Evolutionary conservation across 2,113 vertebrate species (phyloP).

Genomic region (Neolamprologus falcicula): DNA sequence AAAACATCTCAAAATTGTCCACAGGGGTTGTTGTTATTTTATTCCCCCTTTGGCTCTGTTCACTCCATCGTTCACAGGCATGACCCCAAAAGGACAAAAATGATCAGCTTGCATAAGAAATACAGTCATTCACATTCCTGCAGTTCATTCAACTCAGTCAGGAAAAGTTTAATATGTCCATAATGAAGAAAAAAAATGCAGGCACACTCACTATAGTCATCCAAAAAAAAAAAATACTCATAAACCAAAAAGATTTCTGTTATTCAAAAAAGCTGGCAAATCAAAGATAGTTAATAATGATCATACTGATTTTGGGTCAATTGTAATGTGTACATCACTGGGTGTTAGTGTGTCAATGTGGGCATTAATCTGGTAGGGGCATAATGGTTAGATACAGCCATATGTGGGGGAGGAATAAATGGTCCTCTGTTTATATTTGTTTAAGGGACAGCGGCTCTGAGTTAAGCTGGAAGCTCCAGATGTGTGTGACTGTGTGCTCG

Average conservation of each 20-base stretch:
- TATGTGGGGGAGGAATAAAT: slow-evolving; percentile 6
- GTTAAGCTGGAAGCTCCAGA: slow-evolving; percentile 14
- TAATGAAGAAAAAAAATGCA: neutral
- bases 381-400: neutral
- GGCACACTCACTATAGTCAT: neutral
- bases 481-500: slow-evolving; percentile 11
- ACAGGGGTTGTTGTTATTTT: neutral
- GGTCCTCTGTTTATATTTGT: neutral
- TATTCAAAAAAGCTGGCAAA: neutral
- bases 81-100: slow-evolving; percentile 39
- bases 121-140: neutral
- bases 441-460: neutral
- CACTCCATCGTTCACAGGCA: neutral
- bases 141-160: neutral
- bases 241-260: slow-evolving; percentile 17
- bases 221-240: neutral
- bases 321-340: neutral
- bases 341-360: neutral
- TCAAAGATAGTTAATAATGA: neutral
- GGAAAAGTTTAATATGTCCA: neutral
- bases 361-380: neutral
- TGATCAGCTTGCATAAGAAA: neutral
- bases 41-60: neutral
- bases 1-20: neutral
- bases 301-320: neutral